phyloP scores from a whole-genome alignment of 2,888 invertebrate species.

The Rhagium mordax region DNA sequence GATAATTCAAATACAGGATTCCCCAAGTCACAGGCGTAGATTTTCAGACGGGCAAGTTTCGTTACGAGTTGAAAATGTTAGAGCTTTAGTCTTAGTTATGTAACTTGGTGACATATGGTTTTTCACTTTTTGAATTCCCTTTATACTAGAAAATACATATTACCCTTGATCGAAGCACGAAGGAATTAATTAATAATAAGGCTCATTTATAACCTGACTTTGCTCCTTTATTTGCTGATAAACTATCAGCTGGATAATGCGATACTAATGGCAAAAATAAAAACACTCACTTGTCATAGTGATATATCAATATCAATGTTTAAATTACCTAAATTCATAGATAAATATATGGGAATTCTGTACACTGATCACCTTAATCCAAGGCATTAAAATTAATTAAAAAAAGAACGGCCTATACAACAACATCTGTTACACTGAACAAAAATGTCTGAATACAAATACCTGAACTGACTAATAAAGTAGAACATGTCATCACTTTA shows the following conservation, averaged over 20 bases:
- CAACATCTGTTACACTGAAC: background rate
- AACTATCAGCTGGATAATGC: too few relatives aligned
- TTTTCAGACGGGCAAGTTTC: too few relatives aligned
- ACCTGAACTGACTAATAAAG: slow-evolving; percentile 22
- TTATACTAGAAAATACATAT: too few relatives aligned
- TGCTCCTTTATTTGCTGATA: background rate
- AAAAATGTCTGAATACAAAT: slow-evolving; percentile 9
- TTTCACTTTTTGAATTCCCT: too few relatives aligned
- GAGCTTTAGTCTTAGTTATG: too few relatives aligned
- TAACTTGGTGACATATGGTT: too few relatives aligned
- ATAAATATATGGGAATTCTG: background rate
- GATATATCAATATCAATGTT: background rate
- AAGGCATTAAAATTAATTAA: slow-evolving; percentile 5
- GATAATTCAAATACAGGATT: too few relatives aligned
- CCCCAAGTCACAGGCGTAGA: too few relatives aligned
- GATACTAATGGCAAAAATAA: background rate
- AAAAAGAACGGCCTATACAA: background rate
- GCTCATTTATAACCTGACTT: too few relatives aligned
- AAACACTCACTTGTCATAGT: background rate
- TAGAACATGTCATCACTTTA: slow-evolving; percentile 26
- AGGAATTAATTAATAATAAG: too few relatives aligned
- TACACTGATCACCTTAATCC: background rate
- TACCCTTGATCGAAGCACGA: too few relatives aligned
- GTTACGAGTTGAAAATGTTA: too few relatives aligned
- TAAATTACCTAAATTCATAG: slow-evolving; percentile 15